phyloP scores from a whole-genome alignment of 2,113 vertebrate species.

The Peromyscus leucopus region DNA sequence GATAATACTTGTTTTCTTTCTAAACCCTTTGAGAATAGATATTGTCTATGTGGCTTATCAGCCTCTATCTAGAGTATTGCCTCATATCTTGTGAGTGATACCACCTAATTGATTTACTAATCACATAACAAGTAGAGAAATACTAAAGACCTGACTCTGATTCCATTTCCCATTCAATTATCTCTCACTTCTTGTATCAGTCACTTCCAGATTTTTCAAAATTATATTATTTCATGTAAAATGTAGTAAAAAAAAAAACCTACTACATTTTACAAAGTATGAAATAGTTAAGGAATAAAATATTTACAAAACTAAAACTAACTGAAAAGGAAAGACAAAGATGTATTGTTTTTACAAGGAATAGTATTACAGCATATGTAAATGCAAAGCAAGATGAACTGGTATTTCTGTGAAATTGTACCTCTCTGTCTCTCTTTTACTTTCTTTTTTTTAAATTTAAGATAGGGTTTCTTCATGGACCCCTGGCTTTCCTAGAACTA shows the following conservation, averaged over 20 bases:
- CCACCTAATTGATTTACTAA: neutral
- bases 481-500: accelerated
- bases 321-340: neutral
- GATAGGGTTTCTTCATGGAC: neutral
- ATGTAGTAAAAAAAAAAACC: neutral
- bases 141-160: neutral
- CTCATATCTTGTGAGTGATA: neutral
- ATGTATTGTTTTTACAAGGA: neutral
- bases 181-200: neutral
- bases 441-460: neutral
- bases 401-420: neutral
- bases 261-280: neutral
- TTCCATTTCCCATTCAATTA: neutral
- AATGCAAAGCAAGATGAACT: neutral
- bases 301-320: neutral
- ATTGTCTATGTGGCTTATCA: neutral
- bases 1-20: neutral
- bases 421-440: neutral
- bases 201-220: neutral
- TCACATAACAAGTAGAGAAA: neutral
- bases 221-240: neutral
- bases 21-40: neutral
- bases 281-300: neutral
- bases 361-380: neutral
- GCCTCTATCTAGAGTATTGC: neutral